phyloP scores from a whole-genome alignment of 1,140 invertebrate species.

The Sarcophaga bullata region DNA sequence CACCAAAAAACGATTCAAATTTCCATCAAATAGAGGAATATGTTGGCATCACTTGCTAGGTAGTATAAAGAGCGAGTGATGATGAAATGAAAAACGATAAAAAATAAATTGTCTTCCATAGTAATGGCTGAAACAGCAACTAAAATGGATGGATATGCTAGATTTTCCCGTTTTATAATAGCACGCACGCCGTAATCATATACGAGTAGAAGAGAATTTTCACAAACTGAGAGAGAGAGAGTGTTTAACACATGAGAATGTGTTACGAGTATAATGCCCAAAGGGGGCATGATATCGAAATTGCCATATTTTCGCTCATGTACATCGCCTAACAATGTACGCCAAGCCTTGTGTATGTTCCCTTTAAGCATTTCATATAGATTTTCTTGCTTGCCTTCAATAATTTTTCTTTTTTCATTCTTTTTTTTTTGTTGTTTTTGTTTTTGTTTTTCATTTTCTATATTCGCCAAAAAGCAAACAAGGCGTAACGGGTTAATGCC shows the following conservation, averaged over 20 bases:
- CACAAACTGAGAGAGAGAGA: not conserved
- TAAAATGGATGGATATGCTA: not conserved
- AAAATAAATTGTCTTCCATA: constrained; percentile 23
- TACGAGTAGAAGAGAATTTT: too few species aligned
- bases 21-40: too few species aligned
- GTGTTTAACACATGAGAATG: not conserved
- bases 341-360: not conserved
- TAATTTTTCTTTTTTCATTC: too few species aligned
- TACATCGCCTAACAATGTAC: not conserved
- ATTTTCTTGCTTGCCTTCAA: not conserved
- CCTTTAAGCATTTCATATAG: not conserved
- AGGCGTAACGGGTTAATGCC: constrained; percentile 37
- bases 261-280: not conserved
- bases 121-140: constrained; percentile 28
- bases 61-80: constrained; percentile 6
- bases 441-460: too few species aligned
- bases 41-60: too few species aligned
- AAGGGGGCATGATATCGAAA: not conserved
- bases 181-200: too few species aligned
- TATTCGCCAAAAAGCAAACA: not conserved
- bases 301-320: not conserved
- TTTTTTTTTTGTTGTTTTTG: too few species aligned
- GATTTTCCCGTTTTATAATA: not conserved
- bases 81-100: constrained; percentile 36
- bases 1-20: too few species aligned